These are phyloP conservation scores for Cathartes aura DNA, from an alignment of 2,113 vertebrate genomes.

Conservation along the genomic window DNA sequence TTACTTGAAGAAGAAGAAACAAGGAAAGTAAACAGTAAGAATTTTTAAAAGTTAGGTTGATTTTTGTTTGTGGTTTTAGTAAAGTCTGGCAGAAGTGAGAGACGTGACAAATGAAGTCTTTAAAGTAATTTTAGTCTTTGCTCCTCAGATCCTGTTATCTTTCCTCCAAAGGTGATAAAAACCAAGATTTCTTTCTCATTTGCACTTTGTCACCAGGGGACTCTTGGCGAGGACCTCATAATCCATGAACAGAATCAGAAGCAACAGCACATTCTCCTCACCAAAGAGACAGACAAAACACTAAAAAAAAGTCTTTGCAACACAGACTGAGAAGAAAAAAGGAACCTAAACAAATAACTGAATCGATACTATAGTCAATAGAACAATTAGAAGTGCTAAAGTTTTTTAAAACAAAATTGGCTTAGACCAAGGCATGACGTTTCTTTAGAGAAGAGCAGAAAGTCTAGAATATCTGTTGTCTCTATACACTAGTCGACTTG, in stretches of 20 bases:
- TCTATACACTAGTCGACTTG: neutral
- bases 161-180: neutral
- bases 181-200: neutral
- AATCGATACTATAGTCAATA: neutral
- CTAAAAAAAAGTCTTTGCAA: neutral
- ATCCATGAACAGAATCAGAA: neutral
- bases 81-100: neutral
- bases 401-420: neutral
- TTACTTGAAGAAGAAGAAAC: neutral
- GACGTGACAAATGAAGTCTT: neutral
- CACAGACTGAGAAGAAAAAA: neutral
- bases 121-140: neutral
- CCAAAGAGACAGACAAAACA: neutral
- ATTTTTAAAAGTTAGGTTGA: neutral
- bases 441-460: neutral
- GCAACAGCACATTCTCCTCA: neutral
- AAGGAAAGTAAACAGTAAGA: neutral
- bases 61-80: neutral
- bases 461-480: neutral
- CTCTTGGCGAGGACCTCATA: neutral
- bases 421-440: neutral
- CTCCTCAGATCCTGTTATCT: neutral
- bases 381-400: neutral
- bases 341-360: neutral
- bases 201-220: neutral